A percentile compares a stretch with the other conserved stretches of the same genome.
These are phyloP conservation scores for Cryptotermes secundus DNA, from an alignment of 1,140 invertebrate genomes.

Conservation along the genomic window DNA sequence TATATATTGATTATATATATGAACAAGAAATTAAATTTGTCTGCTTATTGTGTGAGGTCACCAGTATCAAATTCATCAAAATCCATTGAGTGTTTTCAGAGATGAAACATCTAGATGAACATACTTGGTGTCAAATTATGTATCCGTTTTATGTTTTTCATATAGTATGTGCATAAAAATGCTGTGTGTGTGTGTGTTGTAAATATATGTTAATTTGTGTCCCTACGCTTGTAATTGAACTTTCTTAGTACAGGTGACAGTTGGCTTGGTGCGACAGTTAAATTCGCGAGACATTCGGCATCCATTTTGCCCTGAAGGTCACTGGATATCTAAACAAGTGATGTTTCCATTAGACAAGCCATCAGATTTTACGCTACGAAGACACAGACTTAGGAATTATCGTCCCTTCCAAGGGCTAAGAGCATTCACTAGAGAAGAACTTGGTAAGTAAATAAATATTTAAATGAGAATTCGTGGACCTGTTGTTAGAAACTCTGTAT, in stretches of 20 bases:
- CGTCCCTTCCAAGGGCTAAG: conserved; percentile 62
- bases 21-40: no score
- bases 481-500: no score
- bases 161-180: no score
- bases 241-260: conserved; percentile 54
- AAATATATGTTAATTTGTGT: background rate
- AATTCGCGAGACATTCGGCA: conserved; percentile 77
- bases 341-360: conserved; percentile 64
- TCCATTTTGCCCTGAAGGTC: conserved; percentile 71
- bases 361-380: conserved; percentile 58
- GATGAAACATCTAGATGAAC: no score
- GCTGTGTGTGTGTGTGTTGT: no score
- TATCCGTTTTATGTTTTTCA: no score
- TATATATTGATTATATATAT: no score
- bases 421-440: conserved; percentile 61
- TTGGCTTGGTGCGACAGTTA: conserved; percentile 74
- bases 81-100: no score
- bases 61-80: no score
- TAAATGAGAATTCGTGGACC: background rate
- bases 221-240: background rate
- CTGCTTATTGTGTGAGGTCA: no score
- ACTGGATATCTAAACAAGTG: conserved; percentile 75
- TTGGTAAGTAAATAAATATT: conserved; percentile 44
- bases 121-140: no score
- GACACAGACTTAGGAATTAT: conserved; percentile 55